A percentile compares a stretch with the other conserved stretches of the same genome.
phyloP scores from a whole-genome alignment of 2,888 invertebrate species.

The Bruchidius siliquastri region DNA sequence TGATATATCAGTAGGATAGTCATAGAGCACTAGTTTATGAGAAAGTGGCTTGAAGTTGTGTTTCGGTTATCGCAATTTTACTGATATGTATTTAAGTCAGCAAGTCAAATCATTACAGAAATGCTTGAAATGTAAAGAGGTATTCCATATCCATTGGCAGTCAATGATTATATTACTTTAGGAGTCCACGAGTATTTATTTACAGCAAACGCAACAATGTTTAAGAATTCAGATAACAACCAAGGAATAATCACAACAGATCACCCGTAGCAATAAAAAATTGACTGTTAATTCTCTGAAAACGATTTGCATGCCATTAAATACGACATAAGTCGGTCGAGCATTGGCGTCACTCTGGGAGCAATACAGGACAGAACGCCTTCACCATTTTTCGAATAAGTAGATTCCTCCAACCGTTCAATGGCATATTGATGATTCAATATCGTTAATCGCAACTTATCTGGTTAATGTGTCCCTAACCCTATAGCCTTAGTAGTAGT shows the following conservation, averaged over 20 bases:
- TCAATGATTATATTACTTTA: neutral
- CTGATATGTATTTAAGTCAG: neutral
- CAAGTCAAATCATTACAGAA: neutral
- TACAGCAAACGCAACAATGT: neutral
- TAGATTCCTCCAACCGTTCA: no score
- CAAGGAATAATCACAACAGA: neutral
- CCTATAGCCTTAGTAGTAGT: no score
- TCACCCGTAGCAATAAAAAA: neutral
- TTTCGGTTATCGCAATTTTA: neutral
- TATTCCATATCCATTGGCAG: neutral
- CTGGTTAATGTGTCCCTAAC: no score
- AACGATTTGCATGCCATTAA: neutral
- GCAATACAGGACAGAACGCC: neutral
- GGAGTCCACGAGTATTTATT: neutral
- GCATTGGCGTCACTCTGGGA: neutral
- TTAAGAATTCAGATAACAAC: neutral
- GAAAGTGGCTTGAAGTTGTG: no score
- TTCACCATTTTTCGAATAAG: no score
- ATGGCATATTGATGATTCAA: no score
- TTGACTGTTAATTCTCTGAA: neutral
- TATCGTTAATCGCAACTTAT: no score
- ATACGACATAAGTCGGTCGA: neutral
- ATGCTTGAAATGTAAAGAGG: slow-evolving; percentile 1
- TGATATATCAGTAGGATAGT: no score
- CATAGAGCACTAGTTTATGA: no score